Conservation (phyloP, 2,888 invertebrate genomes). For the Lapara coniferarum region DNA sequence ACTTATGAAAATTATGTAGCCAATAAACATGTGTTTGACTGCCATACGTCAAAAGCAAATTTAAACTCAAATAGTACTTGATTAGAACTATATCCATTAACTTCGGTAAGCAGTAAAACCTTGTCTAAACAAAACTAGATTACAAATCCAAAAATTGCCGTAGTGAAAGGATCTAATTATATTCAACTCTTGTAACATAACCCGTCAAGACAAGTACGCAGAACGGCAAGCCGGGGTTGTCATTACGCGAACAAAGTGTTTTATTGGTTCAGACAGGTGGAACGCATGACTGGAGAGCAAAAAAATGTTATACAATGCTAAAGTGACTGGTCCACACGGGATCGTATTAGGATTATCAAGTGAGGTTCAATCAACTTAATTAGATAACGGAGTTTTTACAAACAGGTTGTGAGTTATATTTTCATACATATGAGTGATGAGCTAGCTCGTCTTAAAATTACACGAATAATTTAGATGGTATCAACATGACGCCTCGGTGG, state of each 20-base stretch:
- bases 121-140: background rate
- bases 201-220: constrained; percentile 1
- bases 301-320: constrained; percentile 19
- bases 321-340: constrained; percentile 5
- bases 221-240: background rate
- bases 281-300: constrained; percentile 11
- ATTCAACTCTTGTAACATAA: constrained; percentile 2
- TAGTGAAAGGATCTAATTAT: constrained; percentile 17
- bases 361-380: too few species aligned
- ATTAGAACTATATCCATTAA: background rate
- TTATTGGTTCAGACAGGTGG: constrained; percentile 18
- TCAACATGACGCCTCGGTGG: too few species aligned
- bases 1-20: too few species aligned
- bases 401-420: too few species aligned
- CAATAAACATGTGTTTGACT: background rate
- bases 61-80: background rate
- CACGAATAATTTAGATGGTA: too few species aligned
- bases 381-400: too few species aligned
- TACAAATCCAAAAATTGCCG: constrained; percentile 1
- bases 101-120: background rate
- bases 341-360: background rate
- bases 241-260: constrained; percentile 15
- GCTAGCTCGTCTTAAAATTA: too few species aligned
- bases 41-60: background rate
- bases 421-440: too few species aligned